phyloP scores from a whole-genome alignment of 2,888 invertebrate species.

The Apamea anceps region DNA sequence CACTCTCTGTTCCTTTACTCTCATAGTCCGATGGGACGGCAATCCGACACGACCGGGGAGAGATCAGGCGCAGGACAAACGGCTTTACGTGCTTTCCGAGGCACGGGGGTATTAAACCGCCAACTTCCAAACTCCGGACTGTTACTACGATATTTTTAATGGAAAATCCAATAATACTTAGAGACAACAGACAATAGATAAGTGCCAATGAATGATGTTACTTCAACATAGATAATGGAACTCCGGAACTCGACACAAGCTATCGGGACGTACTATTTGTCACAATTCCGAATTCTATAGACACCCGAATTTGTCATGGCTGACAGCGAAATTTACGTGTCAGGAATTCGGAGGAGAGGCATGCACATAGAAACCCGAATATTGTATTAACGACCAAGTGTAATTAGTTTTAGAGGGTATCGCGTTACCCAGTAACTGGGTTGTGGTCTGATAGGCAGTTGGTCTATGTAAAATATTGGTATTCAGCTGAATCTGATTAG shows the following conservation, averaged over 20 bases:
- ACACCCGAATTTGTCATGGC: neutral
- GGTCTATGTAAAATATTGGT: neutral
- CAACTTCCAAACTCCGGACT: no score
- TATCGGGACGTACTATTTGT: neutral
- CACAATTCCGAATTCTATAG: neutral
- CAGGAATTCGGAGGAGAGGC: no score
- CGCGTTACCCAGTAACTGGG: neutral
- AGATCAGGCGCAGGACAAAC: no score
- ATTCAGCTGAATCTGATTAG: neutral
- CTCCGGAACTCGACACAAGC: neutral
- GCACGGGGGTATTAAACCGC: no score
- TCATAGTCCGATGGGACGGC: no score
- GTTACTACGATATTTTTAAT: no score
- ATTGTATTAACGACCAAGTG: neutral
- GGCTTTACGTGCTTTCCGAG: no score
- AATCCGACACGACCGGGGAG: no score
- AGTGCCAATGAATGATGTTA: neutral
- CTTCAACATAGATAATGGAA: neutral
- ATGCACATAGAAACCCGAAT: no score
- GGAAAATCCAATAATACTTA: no score
- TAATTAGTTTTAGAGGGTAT: slow-evolving; percentile 2
- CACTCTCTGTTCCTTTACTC: no score
- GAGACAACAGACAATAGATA: no score
- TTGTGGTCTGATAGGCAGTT: neutral
- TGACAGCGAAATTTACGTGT: neutral